These are phyloP conservation scores for Syritta pipiens DNA, from an alignment of 2,888 invertebrate genomes.

Conservation along the genomic window DNA sequence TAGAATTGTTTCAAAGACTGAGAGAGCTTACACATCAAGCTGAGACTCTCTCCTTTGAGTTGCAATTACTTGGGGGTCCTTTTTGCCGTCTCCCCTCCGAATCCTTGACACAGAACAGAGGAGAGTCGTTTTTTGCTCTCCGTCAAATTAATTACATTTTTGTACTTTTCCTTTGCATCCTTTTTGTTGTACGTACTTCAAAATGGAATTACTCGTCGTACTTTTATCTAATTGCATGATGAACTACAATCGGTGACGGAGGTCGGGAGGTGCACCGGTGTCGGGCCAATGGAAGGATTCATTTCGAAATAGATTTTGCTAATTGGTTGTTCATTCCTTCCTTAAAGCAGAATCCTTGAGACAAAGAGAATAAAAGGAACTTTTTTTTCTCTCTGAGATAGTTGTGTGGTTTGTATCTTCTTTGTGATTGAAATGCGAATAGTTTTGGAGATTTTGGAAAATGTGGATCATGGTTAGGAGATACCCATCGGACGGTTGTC, in stretches of 20 bases:
- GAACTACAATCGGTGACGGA: conserved; percentile 39
- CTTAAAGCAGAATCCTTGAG: no score
- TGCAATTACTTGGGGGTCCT: conserved; percentile 31
- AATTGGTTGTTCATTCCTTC: background rate
- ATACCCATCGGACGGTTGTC: background rate
- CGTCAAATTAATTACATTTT: conserved; percentile 55
- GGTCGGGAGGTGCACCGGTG: background rate
- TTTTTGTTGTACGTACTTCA: conserved; percentile 10
- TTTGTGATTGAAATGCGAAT: background rate
- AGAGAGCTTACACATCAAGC: conserved; percentile 7
- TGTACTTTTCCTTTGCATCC: background rate
- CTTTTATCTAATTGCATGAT: conserved; percentile 45
- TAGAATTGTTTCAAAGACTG: background rate
- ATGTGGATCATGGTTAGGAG: background rate
- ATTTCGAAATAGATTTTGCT: conserved; percentile 1
- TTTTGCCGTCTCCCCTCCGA: background rate
- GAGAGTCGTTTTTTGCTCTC: conserved; percentile 13
- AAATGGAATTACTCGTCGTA: conserved; percentile 37
- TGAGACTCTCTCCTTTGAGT: conserved; percentile 7
- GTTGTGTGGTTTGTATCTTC: background rate
- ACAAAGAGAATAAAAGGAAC: no score
- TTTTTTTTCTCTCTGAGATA: no score
- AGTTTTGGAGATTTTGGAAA: background rate
- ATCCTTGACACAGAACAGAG: conserved; percentile 7
- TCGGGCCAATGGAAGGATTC: background rate